Evolutionary conservation across 2,888 invertebrate genomes (phyloP).

Genomic region (Stratiomys singularior): DNA sequence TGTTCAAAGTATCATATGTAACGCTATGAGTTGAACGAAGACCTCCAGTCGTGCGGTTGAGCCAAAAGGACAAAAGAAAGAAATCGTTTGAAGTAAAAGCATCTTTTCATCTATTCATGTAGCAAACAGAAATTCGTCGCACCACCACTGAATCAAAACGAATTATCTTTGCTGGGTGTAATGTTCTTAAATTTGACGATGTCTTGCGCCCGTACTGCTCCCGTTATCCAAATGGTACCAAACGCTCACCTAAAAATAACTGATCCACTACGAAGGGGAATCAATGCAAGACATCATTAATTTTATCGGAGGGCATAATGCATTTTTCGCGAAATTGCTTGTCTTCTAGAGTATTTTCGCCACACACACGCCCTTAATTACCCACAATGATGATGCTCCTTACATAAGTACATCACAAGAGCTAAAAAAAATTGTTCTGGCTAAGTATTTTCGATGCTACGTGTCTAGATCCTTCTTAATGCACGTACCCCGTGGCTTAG

Average conservation of each 20-base stretch:
- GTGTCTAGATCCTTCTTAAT: too few relatives aligned
- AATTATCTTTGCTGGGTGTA: conserved; percentile 9
- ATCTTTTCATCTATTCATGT: background rate
- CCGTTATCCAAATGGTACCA: background rate
- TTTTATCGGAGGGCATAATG: conserved; percentile 33
- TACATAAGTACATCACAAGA: too few relatives aligned
- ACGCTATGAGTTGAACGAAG: too few relatives aligned
- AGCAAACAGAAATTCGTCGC: background rate
- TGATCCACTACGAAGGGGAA: background rate
- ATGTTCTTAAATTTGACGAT: background rate
- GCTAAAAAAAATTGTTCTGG: too few relatives aligned
- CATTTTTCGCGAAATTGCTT: conserved; percentile 32
- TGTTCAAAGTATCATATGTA: too few relatives aligned
- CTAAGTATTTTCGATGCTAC: too few relatives aligned
- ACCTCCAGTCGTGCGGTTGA: too few relatives aligned
- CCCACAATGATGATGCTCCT: too few relatives aligned
- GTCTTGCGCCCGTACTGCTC: background rate
- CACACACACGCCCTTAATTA: conserved; percentile 18
- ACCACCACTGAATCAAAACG: background rate
- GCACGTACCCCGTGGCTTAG: too few relatives aligned
- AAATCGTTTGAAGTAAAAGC: too few relatives aligned
- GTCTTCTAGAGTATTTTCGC: background rate
- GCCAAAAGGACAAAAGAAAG: too few relatives aligned
- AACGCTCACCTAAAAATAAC: conserved; percentile 16
- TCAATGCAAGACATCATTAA: conserved; percentile 24